Base-by-base conservation (phyloP, 2,888 invertebrate species). In the Leucania comma region DNA sequence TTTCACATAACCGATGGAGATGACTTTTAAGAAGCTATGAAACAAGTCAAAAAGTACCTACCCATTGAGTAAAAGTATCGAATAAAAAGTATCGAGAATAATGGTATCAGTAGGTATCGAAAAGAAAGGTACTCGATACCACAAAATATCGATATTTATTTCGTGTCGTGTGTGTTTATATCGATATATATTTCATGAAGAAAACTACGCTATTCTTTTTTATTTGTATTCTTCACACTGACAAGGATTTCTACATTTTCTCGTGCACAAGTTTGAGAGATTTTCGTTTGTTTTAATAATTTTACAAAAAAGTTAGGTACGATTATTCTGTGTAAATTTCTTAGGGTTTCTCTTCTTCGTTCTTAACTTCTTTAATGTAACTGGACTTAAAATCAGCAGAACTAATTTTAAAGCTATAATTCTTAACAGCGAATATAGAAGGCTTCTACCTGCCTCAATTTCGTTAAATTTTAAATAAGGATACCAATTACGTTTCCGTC, bases 401-500 rank as follows among this genome's bases (percentile, higher is more conserved):
- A 3, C 12, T 38, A n/a, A n/a, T n/a, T n/a, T n/a, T n/a, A 24
- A 17, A 32, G 46, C 12, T 24, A 22, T 9, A 14, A 54, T 8
- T 50, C 22, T 14, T 22, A 3, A 17, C 14, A 2, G 1, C 29
- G 48, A 64, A 10, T 6, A 22, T 59, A 57, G 22, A 51, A 51
- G 46, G 22, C 50, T 54, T 38, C 57, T 80, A 72, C 78, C 81
- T 80, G 78, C 67, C 24, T 57, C 46, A 54, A 71, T 80, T 68
- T 46, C 8, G 57, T 54, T 64, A 66, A 68, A 63, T 66, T 61
- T 69, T 48, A 66, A 81, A 72, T 72, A 77, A 75, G 68, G 75
- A 76, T 80, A 86, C 81, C 86, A 89, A 92, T 93, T 90, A 92
- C 81, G 85, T 89, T 90, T 88, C 90, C 88, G 81, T 80, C 86